Base-by-base conservation (phyloP, 2,888 invertebrate species). In the Folsomia manolachei region DNA sequence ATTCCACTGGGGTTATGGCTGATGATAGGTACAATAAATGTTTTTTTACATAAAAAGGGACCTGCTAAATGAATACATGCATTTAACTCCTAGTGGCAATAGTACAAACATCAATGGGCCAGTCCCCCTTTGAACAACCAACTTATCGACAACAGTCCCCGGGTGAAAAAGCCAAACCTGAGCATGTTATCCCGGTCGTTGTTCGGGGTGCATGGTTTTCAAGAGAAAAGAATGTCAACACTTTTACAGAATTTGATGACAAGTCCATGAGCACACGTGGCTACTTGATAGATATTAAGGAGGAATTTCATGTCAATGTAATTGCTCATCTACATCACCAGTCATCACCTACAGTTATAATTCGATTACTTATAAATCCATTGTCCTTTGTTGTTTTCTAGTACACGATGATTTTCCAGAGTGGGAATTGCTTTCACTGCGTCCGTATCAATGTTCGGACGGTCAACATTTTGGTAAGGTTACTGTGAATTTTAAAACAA, bases 191-290 rank as follows among this genome's bases (percentile, higher is more conserved):
- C 82, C 94, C 95, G 27, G 82, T 88, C 76, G 89, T 92, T 63
- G 84, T 95, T 65, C 87, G 93, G 81, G 95, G 94, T 73, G 88
- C 92, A 39, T 95, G 95, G 95, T 95, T 94, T 84, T 94, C 94
- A 1, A 91, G 93, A 87, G 95, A 95, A 87, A 90, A 89, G 85
- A 93, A 93, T 11, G 86, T 87, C 81, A 92, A 93, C 81, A 93
- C 93, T 0, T 86, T 90, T 63, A 94, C 94, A 0, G 90, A 91
- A 82, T 89, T 95, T 69, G 91, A 94, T 84, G 90, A 90, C 0
- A 89, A 88, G 72, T 88, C 88, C 60, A 93, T 95, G 92, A 89
- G 90, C 9, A 87, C 87, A 79, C 87, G 82, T 82, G 94, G 94
- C 62, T 84, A 85, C 72, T 94, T 93, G 83, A 87, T 92, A 4